Base-by-base conservation (phyloP, 2,888 invertebrate species). In the Cephus runcator region DNA sequence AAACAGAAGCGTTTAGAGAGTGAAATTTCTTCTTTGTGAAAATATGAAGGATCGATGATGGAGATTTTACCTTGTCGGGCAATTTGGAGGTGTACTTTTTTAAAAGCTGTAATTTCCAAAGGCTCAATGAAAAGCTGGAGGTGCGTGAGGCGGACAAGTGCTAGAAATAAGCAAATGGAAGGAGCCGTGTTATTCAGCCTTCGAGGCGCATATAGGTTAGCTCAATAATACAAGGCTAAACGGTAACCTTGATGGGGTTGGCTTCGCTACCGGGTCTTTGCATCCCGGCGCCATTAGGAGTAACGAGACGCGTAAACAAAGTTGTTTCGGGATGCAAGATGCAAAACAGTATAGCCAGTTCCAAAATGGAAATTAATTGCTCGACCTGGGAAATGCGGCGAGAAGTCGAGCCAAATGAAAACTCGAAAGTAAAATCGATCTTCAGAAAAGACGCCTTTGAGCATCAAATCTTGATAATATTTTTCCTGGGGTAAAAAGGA, bases 141-240 rank as follows among this genome's bases (percentile, higher is more conserved):
- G 56, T 9, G 56, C 56, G 56, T 56, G 56, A 9, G 56, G 56
- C 23, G 23, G 9, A 9, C 23, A 2, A 1, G 9, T 56, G 23
- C 1, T 23, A 9, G 56, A 56, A 56, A 56, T 56, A 56, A 6
- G 23, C 6, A 56, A 56, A 56, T 23, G 9, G 9, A 23, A 23
- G 23, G 56, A 56, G 56, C 56, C 23, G 1, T 0, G 56, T 56
- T 56, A 23, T 15, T 56, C 31, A 31, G 12, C 3, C 33, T 79
- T 84, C 83, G 74, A 86, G 83, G 82, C 84, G 86, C 86, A 87
- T 86, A 86, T 85, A 82, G 82, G 82, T 82, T 80, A 78, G 84
- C 84, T 86, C 87, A 85, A 86, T 86, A 87, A 86, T 85, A 85
- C 85, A 87, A 79, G 76, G 83, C 73, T 84, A 85, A 83, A 87